These are phyloP conservation scores for Tetragonula clypearis DNA, from an alignment of 1,140 invertebrate species.

Conservation along the genomic window DNA sequence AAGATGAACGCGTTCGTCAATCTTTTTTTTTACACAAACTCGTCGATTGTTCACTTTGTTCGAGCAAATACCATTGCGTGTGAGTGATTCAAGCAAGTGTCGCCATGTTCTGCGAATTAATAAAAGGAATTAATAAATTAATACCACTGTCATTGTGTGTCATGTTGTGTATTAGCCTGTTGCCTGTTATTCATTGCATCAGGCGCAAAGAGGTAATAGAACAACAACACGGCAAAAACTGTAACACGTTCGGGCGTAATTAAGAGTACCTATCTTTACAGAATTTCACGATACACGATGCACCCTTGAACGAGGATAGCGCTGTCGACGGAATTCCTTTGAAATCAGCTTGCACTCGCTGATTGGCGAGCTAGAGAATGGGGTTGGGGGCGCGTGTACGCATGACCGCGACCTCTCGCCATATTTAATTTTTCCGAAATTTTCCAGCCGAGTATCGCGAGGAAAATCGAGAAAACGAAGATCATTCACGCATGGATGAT, in stretches of 20 bases:
- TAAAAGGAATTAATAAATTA: neutral
- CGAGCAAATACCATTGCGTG: neutral
- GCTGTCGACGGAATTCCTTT: slow-evolving; percentile 10
- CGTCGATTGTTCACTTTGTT: neutral
- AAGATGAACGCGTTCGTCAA: neutral
- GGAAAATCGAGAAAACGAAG: slow-evolving; percentile 50
- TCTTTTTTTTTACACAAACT: neutral
- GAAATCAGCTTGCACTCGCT: neutral
- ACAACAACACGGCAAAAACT: neutral
- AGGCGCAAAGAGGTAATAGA: neutral
- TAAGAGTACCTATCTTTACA: neutral
- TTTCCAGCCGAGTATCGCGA: slow-evolving; percentile 53
- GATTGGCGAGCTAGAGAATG: slow-evolving; percentile 19
- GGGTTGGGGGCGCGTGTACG: slow-evolving; percentile 48
- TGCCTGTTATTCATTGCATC: neutral
- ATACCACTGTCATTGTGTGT: too few species aligned
- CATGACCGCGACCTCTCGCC: slow-evolving; percentile 71
- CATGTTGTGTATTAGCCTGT: too few species aligned
- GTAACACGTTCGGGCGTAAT: neutral
- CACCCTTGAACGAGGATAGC: slow-evolving; percentile 1
- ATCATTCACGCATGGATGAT: neutral
- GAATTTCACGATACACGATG: neutral
- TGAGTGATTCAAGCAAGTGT: neutral
- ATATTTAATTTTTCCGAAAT: slow-evolving; percentile 80
- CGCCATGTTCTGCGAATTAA: slow-evolving; percentile 20